phyloP scores from a whole-genome alignment of 2,797 vertebrate genomes.

The Myotis pilosus region DNA sequence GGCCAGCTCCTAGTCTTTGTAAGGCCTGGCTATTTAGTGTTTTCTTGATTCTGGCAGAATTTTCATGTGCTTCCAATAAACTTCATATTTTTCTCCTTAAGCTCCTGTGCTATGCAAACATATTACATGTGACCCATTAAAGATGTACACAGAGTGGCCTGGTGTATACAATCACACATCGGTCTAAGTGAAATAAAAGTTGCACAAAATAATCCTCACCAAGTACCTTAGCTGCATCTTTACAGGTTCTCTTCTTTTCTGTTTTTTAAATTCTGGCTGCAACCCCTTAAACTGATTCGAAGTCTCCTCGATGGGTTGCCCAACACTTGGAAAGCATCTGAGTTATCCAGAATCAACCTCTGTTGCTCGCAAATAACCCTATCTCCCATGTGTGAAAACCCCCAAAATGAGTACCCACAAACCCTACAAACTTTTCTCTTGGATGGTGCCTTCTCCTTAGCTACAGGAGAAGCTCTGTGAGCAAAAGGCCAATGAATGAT shows the following conservation, averaged over 20 bases:
- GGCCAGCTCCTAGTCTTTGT: not conserved
- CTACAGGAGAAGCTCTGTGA: not conserved
- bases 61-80: not conserved
- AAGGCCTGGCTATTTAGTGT: not conserved
- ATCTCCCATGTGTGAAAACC: not conserved
- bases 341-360: not conserved
- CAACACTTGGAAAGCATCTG: not conserved
- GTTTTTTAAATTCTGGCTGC: not conserved
- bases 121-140: not conserved
- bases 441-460: not conserved
- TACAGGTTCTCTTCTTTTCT: not conserved
- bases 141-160: not conserved
- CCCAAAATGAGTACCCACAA: not conserved
- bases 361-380: not conserved
- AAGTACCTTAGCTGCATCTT: not conserved
- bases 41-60: not conserved
- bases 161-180: not conserved
- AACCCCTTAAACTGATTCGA: not conserved
- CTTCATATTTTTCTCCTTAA: not conserved
- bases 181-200: not conserved
- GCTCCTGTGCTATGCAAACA: not conserved
- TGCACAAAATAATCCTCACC: not conserved
- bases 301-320: not conserved
- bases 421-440: not conserved
- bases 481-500: not conserved